Percentiles rank a stretch among this genome's conserved stretches.
Evolutionary conservation across 2,797 vertebrate genomes (phyloP).

Genomic region (Lagocephalus sceleratus): DNA sequence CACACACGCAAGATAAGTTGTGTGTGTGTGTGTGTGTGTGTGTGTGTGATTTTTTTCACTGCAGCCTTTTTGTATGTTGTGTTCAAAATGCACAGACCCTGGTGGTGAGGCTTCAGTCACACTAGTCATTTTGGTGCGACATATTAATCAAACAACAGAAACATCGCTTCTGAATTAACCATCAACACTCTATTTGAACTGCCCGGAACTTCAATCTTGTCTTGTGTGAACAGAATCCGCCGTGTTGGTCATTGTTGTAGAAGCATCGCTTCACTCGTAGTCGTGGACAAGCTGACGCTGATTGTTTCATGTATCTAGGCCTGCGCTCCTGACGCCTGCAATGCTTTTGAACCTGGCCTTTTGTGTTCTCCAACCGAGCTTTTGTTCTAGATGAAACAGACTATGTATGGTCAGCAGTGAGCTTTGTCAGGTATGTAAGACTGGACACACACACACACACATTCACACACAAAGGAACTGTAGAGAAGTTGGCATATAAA

Average conservation of each 20-base stretch:
- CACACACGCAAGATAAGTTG: no score
- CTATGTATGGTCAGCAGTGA: conserved; percentile 76
- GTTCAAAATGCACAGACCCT: conserved; percentile 33
- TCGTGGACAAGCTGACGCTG: conserved; percentile 74
- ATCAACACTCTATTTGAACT: conserved; percentile 56
- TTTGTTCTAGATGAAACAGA: conserved; percentile 85
- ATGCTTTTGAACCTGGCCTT: conserved; percentile 78
- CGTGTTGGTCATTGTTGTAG: conserved; percentile 52
- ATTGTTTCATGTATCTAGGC: conserved; percentile 77
- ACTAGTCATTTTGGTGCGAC: conserved; percentile 31
- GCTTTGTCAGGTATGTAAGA: conserved; percentile 54
- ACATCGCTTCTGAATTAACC: conserved; percentile 54
- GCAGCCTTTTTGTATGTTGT: conserved; percentile 26
- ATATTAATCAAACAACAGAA: conserved; percentile 55
- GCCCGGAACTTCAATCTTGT: conserved; percentile 51
- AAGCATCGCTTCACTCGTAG: conserved; percentile 66
- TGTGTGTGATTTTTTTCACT: not conserved
- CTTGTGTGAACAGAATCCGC: conserved; percentile 27
- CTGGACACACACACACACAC: conserved; percentile 3
- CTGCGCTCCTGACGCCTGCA: conserved; percentile 59
- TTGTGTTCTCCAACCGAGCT: conserved; percentile 77
- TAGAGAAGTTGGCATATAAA: conserved; percentile 31
- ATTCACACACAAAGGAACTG: conserved; percentile 6
- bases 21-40: no score
- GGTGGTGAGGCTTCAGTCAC: conserved; percentile 14